These are phyloP conservation scores for Cairina moschata DNA, from an alignment of 2,113 vertebrate genomes.

Conservation along the genomic window DNA sequence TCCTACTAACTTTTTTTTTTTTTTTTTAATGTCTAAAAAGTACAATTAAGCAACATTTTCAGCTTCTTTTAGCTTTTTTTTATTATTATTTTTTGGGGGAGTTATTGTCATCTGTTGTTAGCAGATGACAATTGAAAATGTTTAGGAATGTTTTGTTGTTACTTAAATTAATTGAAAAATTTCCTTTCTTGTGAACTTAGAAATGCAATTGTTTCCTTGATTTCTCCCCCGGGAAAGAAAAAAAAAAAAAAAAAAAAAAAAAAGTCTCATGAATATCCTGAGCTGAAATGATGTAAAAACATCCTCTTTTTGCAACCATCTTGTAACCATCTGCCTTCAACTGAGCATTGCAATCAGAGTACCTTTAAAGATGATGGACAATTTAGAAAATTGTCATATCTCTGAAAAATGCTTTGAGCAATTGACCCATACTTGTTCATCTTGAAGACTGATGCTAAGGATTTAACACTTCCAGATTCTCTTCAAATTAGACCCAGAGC, in stretches of 20 bases:
- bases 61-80: not conserved
- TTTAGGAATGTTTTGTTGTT: not conserved
- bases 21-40: not conserved
- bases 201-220: not conserved
- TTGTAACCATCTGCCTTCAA: not conserved
- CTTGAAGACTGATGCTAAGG: slow-evolving; percentile 49
- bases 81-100: too few relatives aligned
- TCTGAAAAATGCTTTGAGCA: slow-evolving; percentile 55
- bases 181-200: not conserved
- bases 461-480: slow-evolving; percentile 47
- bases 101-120: not conserved
- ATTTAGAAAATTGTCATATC: slow-evolving; percentile 66
- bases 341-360: slow-evolving; percentile 13
- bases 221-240: not conserved
- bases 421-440: slow-evolving; percentile 53
- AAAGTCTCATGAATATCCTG: not conserved
- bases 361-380: slow-evolving; percentile 57
- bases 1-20: not conserved
- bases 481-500: slow-evolving; percentile 40
- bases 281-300: not conserved
- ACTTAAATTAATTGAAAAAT: not conserved
- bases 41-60: not conserved
- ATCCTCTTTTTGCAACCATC: not conserved
- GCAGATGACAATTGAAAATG: not conserved
- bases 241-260: not conserved